Percentiles rank a stretch among this genome's conserved stretches.
phyloP scores from a whole-genome alignment of 2,888 invertebrate genomes.

The Acanthopleura granulata region DNA sequence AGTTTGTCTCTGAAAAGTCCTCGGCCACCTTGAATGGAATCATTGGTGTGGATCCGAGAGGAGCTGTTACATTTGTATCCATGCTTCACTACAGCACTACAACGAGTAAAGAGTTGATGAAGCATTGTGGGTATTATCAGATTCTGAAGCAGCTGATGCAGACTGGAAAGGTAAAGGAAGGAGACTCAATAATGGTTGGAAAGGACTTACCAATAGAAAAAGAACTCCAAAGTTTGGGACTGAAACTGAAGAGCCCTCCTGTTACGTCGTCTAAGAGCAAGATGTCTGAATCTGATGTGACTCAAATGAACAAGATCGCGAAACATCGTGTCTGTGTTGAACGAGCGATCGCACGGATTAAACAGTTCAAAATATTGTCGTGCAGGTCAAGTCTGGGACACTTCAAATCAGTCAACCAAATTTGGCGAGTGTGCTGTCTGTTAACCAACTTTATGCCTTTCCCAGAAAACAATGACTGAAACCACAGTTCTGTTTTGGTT shows the following conservation, averaged over 20 bases:
- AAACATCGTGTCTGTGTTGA: conserved; percentile 18
- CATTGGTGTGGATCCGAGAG: conserved; percentile 29
- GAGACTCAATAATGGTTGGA: neutral
- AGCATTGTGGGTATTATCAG: neutral
- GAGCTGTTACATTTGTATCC: conserved; percentile 25
- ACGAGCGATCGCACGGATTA: conserved; percentile 17
- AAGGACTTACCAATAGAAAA: conserved; percentile 13
- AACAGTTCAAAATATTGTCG: conserved; percentile 19
- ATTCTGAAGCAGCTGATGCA: neutral
- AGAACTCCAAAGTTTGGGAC: conserved; percentile 11
- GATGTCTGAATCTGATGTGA: neutral
- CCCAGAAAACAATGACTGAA: neutral
- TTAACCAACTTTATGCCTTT: conserved; percentile 17
- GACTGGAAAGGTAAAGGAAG: neutral
- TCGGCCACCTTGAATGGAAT: conserved; percentile 25
- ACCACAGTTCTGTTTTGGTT: no score
- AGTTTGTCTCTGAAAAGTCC: conserved; percentile 25
- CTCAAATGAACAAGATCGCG: conserved; percentile 3
- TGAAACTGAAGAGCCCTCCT: neutral
- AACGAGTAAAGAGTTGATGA: conserved; percentile 1
- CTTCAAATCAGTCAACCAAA: neutral
- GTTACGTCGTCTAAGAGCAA: neutral
- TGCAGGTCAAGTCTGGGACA: neutral
- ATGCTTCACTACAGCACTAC: conserved; percentile 25
- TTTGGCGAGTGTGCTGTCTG: conserved; percentile 13